Evolutionary conservation across 2,797 vertebrate species (phyloP).

Genomic region (Kryptopterus vitreolus): DNA sequence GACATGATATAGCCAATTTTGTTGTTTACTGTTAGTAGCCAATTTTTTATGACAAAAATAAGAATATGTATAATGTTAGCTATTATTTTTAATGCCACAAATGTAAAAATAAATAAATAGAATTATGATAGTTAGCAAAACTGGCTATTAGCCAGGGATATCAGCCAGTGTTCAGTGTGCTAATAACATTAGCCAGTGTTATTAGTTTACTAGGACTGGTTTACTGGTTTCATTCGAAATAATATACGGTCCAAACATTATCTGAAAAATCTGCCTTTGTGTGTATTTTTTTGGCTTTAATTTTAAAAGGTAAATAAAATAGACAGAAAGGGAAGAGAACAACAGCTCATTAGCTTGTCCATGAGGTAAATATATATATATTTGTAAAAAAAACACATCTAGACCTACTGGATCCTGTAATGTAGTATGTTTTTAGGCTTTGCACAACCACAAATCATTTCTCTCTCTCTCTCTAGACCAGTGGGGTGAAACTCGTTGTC

Average conservation of each 20-base stretch:
- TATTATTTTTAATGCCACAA: background rate
- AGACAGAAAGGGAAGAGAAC: background rate
- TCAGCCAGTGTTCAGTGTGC: too few species aligned
- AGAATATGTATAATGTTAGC: background rate
- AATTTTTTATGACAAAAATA: background rate
- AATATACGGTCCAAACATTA: background rate
- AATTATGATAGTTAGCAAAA: background rate
- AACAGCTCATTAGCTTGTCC: too few species aligned
- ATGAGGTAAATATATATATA: too few species aligned
- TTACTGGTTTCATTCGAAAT: background rate
- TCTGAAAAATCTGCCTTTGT: background rate
- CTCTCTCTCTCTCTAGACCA: too few species aligned
- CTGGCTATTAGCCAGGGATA: background rate
- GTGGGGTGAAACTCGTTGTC: too few species aligned
- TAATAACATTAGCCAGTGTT: too few species aligned
- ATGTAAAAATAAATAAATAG: too few species aligned
- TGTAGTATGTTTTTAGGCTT: background rate
- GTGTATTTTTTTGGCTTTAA: background rate
- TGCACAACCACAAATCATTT: background rate
- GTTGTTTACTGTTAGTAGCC: too few species aligned
- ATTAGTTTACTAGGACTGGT: background rate
- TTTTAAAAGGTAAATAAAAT: background rate
- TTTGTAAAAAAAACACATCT: background rate
- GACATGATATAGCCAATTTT: background rate
- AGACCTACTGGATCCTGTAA: background rate